Percentiles rank a stretch among this genome's conserved stretches.
These are phyloP conservation scores for Drosophila monieri DNA, from an alignment of 2,888 invertebrate genomes.

Conservation along the genomic window DNA sequence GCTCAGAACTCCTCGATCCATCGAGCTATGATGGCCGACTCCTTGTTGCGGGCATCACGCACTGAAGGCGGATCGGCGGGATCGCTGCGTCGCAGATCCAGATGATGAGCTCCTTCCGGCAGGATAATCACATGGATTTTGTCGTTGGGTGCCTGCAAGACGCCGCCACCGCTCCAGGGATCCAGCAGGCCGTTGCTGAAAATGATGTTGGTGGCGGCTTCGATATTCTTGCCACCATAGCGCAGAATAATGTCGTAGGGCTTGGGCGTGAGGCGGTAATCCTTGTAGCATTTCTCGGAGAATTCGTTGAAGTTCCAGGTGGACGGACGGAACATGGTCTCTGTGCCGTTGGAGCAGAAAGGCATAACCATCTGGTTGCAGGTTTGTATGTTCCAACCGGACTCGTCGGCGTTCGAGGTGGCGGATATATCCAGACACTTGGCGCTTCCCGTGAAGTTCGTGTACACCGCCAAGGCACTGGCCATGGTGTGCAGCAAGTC, in stretches of 20 bases:
- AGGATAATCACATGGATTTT: conserved; percentile 89
- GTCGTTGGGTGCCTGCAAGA: conserved; percentile 88
- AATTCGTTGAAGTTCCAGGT: conserved; percentile 90
- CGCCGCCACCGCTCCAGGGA: conserved; percentile 95
- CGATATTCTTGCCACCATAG: conserved; percentile 92
- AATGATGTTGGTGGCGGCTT: conserved; percentile 88
- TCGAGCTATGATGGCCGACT: conserved; percentile 67
- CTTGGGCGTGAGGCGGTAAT: conserved; percentile 89
- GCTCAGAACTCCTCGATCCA: conserved; percentile 62
- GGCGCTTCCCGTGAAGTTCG: conserved; percentile 91
- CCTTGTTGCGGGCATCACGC: conserved; percentile 68
- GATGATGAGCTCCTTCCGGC: conserved; percentile 93
- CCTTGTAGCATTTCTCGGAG: conserved; percentile 88
- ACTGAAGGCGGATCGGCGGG: conserved; percentile 78
- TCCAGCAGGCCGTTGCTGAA: conserved; percentile 94
- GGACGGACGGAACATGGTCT: conserved; percentile 92
- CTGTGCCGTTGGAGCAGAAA: conserved; percentile 90
- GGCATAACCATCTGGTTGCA: conserved; percentile 99
- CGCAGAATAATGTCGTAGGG: conserved; percentile 88
- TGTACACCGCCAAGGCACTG: conserved; percentile 89
- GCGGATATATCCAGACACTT: conserved; percentile 90
- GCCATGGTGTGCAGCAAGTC: conserved; percentile 85
- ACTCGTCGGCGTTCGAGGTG: conserved; percentile 82
- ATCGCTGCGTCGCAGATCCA: conserved; percentile 86
- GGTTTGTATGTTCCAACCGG: conserved; percentile 91